phyloP scores from a whole-genome alignment of 2,888 invertebrate species.

The Elaeidobius kamerunicus region DNA sequence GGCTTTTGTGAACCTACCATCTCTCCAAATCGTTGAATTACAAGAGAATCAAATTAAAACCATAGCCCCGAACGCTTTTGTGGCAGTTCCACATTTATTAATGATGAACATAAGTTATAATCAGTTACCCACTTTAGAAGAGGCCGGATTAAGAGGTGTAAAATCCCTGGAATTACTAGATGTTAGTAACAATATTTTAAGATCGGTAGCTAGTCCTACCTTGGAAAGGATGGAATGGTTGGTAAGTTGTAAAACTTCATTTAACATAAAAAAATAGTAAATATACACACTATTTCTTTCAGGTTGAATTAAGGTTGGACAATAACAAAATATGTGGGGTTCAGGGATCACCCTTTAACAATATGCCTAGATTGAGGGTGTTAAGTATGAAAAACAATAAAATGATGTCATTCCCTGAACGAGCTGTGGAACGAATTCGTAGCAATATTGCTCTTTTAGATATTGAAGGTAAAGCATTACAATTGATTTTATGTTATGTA shows the following conservation, averaged over 20 bases:
- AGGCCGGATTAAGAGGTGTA: slow-evolving; percentile 69
- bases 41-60: slow-evolving; percentile 76
- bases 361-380: slow-evolving; percentile 79
- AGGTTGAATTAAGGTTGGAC: slow-evolving; percentile 76
- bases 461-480: slow-evolving; percentile 74
- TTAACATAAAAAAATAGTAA: not conserved
- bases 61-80: slow-evolving; percentile 72
- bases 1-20: slow-evolving; percentile 73
- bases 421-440: slow-evolving; percentile 69
- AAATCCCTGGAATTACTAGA: slow-evolving; percentile 82
- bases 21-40: slow-evolving; percentile 69
- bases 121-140: slow-evolving; percentile 69
- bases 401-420: slow-evolving; percentile 69
- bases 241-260: slow-evolving; percentile 41
- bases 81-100: slow-evolving; percentile 72
- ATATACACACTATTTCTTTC: not conserved
- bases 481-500: too few species aligned
- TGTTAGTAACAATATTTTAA: slow-evolving; percentile 74
- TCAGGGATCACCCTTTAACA: slow-evolving; percentile 75
- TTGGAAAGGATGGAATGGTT: slow-evolving; percentile 80
- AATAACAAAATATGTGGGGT: slow-evolving; percentile 80
- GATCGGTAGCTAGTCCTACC: slow-evolving; percentile 61
- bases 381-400: slow-evolving; percentile 75
- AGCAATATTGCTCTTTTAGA: slow-evolving; percentile 81
- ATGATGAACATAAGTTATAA: slow-evolving; percentile 83